Evolutionary conservation across 1,140 invertebrate genomes (phyloP), one percentile per base, ranked within the genome.

Genomic region (Acromyrmex heyeri): DNA sequence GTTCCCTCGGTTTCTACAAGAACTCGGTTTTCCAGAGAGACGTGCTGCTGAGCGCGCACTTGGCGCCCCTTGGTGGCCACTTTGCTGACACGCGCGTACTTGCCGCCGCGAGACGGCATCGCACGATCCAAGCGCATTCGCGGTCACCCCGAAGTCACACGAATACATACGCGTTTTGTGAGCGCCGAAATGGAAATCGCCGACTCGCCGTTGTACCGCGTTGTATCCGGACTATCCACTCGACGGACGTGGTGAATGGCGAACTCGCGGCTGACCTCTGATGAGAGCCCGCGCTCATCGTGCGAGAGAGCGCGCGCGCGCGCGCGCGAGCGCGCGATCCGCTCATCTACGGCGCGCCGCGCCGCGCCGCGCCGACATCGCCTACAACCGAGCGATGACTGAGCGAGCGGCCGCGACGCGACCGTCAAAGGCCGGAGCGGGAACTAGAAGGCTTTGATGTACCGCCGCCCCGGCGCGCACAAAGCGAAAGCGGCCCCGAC

Each of bases 391-490:
- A 94, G 93, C 93, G 94, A 94, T 94, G 94, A 94, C 94, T 95
- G 93, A 95, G 92, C 92, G 92, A 92, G 90, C 92, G 92, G 92
- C 92, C 92, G 92, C 93, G 93, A 94, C 92, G 92, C 93, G 93
- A 88, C 93, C 94, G 93, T 95, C 94, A 95, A 95, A 95, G 94
- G 93, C 94, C 92, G 92, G 92, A 93, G 92, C 93, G 93, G 92
- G 91, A 94, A 94, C 94, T 93, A 92, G 92, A 94, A 93, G 92
- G 94, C 94, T 95, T 95, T 95, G 94, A 95, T 95, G 93, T 95
- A 93, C 93, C 93, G 93, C 93, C 93, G 93, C 93, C 93, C 94
- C 93, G 94, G 91, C 92, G 94, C 94, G 93, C 94, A 94, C 94
- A 94, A 95, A 94, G 94, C 93, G 92, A 94, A 93, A 94, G 93